Base-by-base conservation (phyloP, 1,140 invertebrate genomes). In the Idris sp. region DNA sequence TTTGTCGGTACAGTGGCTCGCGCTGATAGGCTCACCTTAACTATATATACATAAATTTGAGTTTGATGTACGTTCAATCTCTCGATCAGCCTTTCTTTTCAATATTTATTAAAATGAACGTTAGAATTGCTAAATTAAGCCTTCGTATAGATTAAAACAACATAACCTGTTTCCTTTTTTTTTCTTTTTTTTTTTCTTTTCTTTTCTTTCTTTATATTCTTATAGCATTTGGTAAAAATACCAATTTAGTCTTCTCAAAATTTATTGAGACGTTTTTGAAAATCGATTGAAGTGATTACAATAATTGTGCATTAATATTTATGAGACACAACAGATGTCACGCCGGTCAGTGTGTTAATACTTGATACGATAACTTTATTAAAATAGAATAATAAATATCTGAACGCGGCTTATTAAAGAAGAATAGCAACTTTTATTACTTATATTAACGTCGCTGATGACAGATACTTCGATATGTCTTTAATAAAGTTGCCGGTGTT, bases 1-100 rank as follows among this genome's bases (percentile, higher is more conserved):
- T 82, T 83, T 82, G 79, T 82, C 81, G 79, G 77, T 74, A 61
- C 62, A 26, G 74, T 76, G 74, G 74, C 71, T 67, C 49, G 69
- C 74, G 56, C 40, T 73, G 68, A 77, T 73, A 77, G 74, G 62
- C 61, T 68, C 56, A 59, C 51, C 40, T 73, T 73, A 68, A 68
- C 56, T n/a, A n/a, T n/a, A n/a, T 65, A 51, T 65, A 65, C 73
- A 74, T 67, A 74, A 68, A 74, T 74, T 74, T 49, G 48, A 54
- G 40, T 71, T 62, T 56, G 40, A 62, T 71, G 48, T 56, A 62
- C 38, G 35, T 33, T 56, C 48, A 25, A 48, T 54, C 40, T 46
- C 11, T 1, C 31, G n/a, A 2, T 13, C 41, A 16, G 33, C 31
- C 19, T 25, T 46, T 56, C 58, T 62, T 49, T 46, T 25, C 46